Percentiles rank a stretch among this genome's conserved stretches.
phyloP scores from a whole-genome alignment of 2,888 invertebrate species.

The Epinotia nisella region DNA sequence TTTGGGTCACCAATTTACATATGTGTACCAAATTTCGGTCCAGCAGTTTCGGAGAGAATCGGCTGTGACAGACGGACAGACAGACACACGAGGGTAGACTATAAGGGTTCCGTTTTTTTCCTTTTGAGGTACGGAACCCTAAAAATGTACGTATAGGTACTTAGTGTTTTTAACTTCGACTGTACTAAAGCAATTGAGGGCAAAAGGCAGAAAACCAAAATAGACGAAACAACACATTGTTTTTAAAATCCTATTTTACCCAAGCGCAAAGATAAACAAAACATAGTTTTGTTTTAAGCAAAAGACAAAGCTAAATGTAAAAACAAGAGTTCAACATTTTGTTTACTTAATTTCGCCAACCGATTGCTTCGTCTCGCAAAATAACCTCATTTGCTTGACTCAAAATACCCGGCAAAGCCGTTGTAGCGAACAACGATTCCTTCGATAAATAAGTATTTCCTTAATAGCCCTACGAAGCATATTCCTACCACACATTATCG shows the following conservation, averaged over 20 bases:
- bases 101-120: too few relatives aligned
- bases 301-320: conserved; percentile 1
- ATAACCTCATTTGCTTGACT: conserved; percentile 34
- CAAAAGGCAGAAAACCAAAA: too few relatives aligned
- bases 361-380: conserved; percentile 27
- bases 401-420: conserved; percentile 10
- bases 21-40: too few relatives aligned
- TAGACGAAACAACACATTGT: too few relatives aligned
- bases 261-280: neutral
- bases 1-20: too few relatives aligned
- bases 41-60: too few relatives aligned
- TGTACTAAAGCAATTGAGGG: too few relatives aligned
- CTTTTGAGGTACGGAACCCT: too few relatives aligned
- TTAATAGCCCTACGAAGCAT: conserved; percentile 38
- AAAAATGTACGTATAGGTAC: too few relatives aligned
- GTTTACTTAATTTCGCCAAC: conserved; percentile 21
- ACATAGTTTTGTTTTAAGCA: conserved; percentile 7
- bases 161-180: too few relatives aligned
- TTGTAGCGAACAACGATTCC: conserved; percentile 40
- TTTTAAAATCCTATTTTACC: neutral
- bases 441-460: conserved; percentile 45
- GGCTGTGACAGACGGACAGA: too few relatives aligned
- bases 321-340: conserved; percentile 24
- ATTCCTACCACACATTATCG: conserved; percentile 45
- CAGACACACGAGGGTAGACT: too few relatives aligned